Conservation (phyloP, 2,797 vertebrate genomes). For the Podarcis siculus region DNA sequence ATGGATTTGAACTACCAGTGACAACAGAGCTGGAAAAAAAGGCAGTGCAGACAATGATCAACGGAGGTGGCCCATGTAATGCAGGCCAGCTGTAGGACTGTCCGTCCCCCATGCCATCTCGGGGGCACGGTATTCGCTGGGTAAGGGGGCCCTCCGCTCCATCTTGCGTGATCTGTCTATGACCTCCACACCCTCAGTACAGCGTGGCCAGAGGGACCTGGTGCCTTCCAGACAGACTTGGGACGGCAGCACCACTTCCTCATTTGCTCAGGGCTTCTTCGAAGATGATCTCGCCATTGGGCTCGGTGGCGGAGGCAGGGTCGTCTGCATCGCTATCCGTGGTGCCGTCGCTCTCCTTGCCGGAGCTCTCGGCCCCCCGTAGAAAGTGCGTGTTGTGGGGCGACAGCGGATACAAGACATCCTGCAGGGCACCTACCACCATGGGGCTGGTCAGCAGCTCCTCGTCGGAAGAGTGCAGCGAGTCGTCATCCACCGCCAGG, state of each 20-base stretch:
- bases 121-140: not conserved
- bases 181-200: not conserved
- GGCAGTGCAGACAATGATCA: conserved; percentile 47
- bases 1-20: conserved; percentile 28
- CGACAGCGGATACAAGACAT: conserved; percentile 83
- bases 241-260: conserved; percentile 37
- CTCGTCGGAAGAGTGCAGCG: conserved; percentile 91
- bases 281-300: conserved; percentile 52
- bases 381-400: conserved; percentile 81
- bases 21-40: conserved; percentile 10
- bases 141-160: not conserved
- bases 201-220: not conserved
- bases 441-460: conserved; percentile 88
- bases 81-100: conserved; percentile 19
- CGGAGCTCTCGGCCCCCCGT: conserved; percentile 74
- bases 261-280: conserved; percentile 80
- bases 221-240: not conserved
- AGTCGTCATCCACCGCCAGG: conserved; percentile 89
- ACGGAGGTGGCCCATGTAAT: conserved; percentile 4
- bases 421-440: conserved; percentile 78
- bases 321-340: conserved; percentile 89
- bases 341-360: conserved; percentile 89
- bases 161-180: conserved; percentile 8
- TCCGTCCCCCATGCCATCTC: not conserved
- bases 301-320: conserved; percentile 71